Evolutionary conservation across 2,113 vertebrate genomes (phyloP).

Genomic region (Baryphthengus martii): DNA sequence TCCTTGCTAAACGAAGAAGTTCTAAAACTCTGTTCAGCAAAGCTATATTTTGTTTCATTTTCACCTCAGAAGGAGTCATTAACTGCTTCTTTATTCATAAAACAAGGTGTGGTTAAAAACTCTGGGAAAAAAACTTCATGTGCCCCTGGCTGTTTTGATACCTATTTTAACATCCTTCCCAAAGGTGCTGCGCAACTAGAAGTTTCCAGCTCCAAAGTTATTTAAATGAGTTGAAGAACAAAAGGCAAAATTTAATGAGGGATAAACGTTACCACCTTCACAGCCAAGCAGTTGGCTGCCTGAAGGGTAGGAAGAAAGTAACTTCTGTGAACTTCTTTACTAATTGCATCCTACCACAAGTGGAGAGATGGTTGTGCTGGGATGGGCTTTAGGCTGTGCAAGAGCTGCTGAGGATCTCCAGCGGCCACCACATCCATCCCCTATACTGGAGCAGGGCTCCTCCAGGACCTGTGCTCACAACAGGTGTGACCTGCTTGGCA

Average conservation of each 20-base stretch:
- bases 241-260: slow-evolving; percentile 3
- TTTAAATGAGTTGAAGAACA: not conserved
- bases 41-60: not conserved
- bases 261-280: not conserved
- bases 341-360: rapidly evolving
- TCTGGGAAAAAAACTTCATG: not conserved
- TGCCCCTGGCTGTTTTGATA: not conserved
- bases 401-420: not conserved
- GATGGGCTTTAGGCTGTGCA: rapidly evolving
- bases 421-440: rapidly evolving
- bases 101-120: not conserved
- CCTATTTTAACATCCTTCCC: slow-evolving; percentile 11
- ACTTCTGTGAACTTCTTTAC: not conserved
- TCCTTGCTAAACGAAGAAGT: not conserved
- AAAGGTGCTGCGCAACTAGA: not conserved
- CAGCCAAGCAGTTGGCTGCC: not conserved
- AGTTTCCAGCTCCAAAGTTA: not conserved
- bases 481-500: rapidly evolving
- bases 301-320: not conserved
- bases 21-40: not conserved
- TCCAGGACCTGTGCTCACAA: too few relatives aligned
- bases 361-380: rapidly evolving
- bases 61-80: not conserved
- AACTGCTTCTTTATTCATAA: not conserved
- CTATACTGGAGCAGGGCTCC: rapidly evolving